A percentile compares a stretch with the other conserved stretches of the same genome.
phyloP scores from a whole-genome alignment of 1,140 invertebrate species.

The Drosophila suzukii region DNA sequence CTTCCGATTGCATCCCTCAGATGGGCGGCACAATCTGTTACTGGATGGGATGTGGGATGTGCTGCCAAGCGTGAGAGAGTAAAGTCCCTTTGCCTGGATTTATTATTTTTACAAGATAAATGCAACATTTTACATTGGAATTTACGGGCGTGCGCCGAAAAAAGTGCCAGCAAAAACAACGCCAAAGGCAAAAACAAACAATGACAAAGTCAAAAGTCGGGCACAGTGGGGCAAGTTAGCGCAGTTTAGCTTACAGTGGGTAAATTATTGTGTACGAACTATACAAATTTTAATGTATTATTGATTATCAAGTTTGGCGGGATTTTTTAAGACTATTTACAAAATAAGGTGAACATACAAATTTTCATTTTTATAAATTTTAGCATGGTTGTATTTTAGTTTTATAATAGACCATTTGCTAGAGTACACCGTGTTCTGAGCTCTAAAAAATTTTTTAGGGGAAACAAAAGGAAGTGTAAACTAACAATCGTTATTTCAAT shows the following conservation, averaged over 20 bases:
- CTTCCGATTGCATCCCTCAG: constrained; percentile 31
- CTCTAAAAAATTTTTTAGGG: too few species aligned
- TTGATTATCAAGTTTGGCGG: too few species aligned
- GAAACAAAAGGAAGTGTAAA: too few species aligned
- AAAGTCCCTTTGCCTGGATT: constrained; percentile 74
- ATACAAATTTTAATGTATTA: too few species aligned
- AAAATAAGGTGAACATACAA: too few species aligned
- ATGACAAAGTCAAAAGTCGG: constrained; percentile 64
- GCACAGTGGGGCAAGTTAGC: constrained; percentile 49
- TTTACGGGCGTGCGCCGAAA: constrained; percentile 67
- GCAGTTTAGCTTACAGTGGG: too few species aligned
- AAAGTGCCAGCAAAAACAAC: constrained; percentile 45
- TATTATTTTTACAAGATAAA: constrained; percentile 84
- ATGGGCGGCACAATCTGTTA: constrained; percentile 22
- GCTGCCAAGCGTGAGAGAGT: constrained; percentile 73
- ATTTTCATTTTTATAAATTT: not conserved
- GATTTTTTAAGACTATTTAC: too few species aligned
- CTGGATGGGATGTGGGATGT: constrained; percentile 16
- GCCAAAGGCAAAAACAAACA: constrained; percentile 37
- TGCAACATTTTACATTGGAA: constrained; percentile 82
- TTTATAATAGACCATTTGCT: too few species aligned
- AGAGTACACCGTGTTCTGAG: too few species aligned
- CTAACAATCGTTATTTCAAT: too few species aligned
- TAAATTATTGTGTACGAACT: not conserved
- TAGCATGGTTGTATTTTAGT: not conserved